phyloP scores from a whole-genome alignment of 1,140 invertebrate species.

The Cydia fagiglandana region DNA sequence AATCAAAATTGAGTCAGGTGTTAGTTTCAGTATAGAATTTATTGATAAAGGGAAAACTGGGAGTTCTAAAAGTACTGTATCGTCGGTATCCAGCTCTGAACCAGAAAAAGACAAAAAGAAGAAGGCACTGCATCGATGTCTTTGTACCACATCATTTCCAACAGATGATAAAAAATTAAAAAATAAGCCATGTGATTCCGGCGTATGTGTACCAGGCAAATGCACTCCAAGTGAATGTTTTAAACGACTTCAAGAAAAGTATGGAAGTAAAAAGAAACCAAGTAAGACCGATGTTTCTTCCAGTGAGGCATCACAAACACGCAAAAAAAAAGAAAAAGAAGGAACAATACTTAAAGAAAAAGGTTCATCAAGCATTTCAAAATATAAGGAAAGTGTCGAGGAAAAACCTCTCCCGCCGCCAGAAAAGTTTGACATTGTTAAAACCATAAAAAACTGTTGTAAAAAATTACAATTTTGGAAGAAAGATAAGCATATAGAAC shows the following conservation, averaged over 20 bases:
- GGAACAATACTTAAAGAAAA: conserved; percentile 8
- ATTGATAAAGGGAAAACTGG: not conserved
- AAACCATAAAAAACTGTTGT: not conserved
- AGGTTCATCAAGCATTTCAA: conserved; percentile 8
- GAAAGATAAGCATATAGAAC: not conserved
- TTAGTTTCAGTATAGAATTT: not conserved
- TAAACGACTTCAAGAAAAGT: not conserved
- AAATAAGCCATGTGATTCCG: not conserved
- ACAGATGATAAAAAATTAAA: not conserved
- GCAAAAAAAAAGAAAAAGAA: not conserved
- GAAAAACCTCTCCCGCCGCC: not conserved
- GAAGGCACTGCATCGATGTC: not conserved
- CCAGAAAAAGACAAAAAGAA: not conserved
- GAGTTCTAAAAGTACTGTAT: not conserved
- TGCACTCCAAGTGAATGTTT: conserved; percentile 12
- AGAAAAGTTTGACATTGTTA: not conserved
- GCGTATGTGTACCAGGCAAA: not conserved
- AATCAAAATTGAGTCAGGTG: not conserved
- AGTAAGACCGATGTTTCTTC: not conserved
- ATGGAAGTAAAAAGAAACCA: conserved; percentile 6
- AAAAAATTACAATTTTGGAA: not conserved
- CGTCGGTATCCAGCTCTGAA: not conserved
- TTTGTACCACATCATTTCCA: conserved; percentile 16
- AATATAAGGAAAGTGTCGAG: not conserved
- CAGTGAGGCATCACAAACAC: not conserved